A percentile compares a stretch with the other conserved stretches of the same genome.
phyloP scores from a whole-genome alignment of 2,888 invertebrate species.

The Frankliniella intonsa region DNA sequence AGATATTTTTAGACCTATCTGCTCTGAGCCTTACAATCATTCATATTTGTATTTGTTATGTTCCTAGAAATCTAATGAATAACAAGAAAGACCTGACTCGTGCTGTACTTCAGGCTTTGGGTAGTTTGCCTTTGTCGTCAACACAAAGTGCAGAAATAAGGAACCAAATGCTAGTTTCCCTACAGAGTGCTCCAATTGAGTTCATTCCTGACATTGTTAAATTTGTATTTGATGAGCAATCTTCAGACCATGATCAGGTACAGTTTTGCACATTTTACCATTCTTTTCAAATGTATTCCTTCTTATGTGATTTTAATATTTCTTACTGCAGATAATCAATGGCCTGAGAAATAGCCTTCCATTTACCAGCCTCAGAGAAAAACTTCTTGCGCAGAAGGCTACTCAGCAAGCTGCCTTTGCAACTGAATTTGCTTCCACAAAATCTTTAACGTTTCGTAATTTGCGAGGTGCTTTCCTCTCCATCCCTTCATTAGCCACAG shows the following conservation, averaged over 20 bases:
- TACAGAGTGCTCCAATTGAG: background rate
- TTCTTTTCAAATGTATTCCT: background rate
- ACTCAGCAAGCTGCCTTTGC: background rate
- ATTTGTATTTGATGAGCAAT: background rate
- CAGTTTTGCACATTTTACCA: no score
- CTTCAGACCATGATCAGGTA: constrained; percentile 5
- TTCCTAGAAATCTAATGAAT: constrained; percentile 55
- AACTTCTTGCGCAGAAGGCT: background rate
- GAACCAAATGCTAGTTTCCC: background rate
- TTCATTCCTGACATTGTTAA: constrained; percentile 18
- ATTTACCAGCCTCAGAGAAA: background rate
- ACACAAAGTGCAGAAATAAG: background rate
- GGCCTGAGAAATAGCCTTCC: background rate
- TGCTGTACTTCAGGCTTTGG: constrained; percentile 38
- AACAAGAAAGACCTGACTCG: constrained; percentile 41
- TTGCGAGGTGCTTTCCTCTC: background rate
- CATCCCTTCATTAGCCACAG: background rate
- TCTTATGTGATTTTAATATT: background rate
- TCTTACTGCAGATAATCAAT: background rate
- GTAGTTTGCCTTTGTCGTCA: constrained; percentile 34
- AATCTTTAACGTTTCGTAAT: background rate
- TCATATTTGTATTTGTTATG: background rate
- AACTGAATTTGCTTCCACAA: background rate
- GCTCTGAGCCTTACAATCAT: background rate
- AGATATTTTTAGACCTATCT: background rate